Base-by-base conservation (phyloP, 2,797 vertebrate genomes). In the Eospalax fontanierii region DNA sequence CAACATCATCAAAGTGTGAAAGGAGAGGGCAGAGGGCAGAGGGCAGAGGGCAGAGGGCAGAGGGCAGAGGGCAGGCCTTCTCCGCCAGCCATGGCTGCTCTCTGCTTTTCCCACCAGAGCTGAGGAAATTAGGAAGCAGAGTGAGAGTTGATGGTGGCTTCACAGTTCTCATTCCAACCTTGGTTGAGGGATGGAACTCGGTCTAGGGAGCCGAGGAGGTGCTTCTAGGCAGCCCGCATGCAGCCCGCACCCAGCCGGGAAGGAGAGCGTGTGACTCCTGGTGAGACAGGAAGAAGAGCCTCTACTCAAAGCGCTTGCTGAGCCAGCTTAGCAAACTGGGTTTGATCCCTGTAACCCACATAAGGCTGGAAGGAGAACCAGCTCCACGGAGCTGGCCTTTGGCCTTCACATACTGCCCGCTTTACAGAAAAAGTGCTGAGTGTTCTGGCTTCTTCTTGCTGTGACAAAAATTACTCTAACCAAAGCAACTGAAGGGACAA, bases 131-230 rank as follows among this genome's bases (percentile, higher is more conserved):
- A 0, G 12, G 71, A 8, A 15, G 15, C 4, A 6, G 19, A 33
- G 8, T 73, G 50, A 33, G 57, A 24, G 65, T 22, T 1, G 0
- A 24, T 18, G 73, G 35, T 11, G 63, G 83, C 54, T 24, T 26
- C 40, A 3, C 6, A 14, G 30, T 28, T 75, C 46, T 22, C 40
- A 1, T 24, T 35, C 21, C 65, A 61, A 57, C 4, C 22, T 6
- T 7, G 3, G 24, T 74, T 35, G 73, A 40, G 1, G 3, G 50
- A 14, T 0, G 26, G 24, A 1, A 14, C 12, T 1, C 0, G 2
- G 21, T 59, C 40, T n/a, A 3, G 10, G 10, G 30, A 4, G 2
- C 26, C 61, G 30, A 18, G 80, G 70, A 26, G 16, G 18, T 2
- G 3, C 61, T 68, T 57, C 19, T 4, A 59, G n/a, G 65, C 0